These are phyloP conservation scores for Gymnocheta viridis DNA, from an alignment of 2,888 invertebrate species.

Conservation along the genomic window DNA sequence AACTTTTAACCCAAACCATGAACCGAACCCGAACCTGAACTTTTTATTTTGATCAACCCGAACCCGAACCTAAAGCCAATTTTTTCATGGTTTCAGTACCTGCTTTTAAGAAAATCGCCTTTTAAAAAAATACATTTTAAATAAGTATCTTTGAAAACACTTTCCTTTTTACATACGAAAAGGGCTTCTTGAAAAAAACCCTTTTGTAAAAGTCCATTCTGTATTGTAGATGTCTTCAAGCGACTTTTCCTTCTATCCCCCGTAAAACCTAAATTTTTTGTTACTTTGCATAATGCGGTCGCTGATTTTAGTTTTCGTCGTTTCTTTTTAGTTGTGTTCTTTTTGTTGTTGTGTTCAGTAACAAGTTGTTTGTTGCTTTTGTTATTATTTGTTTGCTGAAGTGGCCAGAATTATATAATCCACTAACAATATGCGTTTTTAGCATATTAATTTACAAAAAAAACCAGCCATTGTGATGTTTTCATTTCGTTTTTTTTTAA, in stretches of 20 bases:
- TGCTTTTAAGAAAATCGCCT: not conserved
- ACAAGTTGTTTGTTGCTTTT: conserved; percentile 37
- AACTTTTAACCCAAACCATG: no score
- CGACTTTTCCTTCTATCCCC: not conserved
- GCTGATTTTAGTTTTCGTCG: not conserved
- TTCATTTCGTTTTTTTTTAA: not conserved
- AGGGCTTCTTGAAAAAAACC: not conserved
- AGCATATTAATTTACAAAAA: conserved; percentile 60
- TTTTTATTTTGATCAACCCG: no score
- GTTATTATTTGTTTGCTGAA: conserved; percentile 45
- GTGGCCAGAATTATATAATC: conserved; percentile 57
- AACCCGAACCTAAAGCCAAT: not conserved
- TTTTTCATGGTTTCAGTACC: no score
- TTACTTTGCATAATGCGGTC: not conserved
- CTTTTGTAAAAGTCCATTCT: not conserved
- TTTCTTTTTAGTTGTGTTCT: not conserved
- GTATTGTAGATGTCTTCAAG: not conserved
- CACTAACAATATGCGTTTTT: conserved; percentile 64
- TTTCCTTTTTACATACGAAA: no score
- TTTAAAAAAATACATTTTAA: not conserved
- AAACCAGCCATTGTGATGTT: conserved; percentile 19
- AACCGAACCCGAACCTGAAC: no score
- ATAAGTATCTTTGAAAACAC: no score
- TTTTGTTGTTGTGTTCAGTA: not conserved
- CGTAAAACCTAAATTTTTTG: not conserved